Evolutionary conservation across 2,888 invertebrate species (phyloP).

Genomic region (Arrhopalites spinosus): DNA sequence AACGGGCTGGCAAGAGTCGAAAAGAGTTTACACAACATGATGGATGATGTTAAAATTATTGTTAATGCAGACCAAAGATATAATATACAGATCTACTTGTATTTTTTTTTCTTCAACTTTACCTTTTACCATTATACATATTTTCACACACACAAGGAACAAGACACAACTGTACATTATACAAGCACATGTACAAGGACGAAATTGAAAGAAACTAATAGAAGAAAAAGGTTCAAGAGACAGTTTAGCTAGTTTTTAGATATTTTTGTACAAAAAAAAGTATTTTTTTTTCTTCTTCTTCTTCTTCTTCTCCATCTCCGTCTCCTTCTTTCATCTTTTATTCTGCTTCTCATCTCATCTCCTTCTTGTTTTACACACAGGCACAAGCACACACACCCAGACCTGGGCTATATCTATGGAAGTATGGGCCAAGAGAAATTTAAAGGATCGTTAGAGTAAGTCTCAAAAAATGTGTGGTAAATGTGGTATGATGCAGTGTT

Average conservation of each 20-base stretch:
- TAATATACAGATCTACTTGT: constrained; percentile 31
- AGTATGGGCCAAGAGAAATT: not conserved
- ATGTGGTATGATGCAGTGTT: not conserved
- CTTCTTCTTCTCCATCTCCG: not conserved
- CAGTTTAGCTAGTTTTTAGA: not conserved
- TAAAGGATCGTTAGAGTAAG: not conserved
- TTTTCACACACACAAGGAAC: not conserved
- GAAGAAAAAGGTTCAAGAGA: not conserved
- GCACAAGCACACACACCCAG: not conserved
- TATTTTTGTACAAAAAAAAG: not conserved
- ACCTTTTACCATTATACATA: not conserved
- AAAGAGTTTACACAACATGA: constrained; percentile 48
- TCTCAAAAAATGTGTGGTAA: too few relatives aligned
- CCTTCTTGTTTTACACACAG: not conserved
- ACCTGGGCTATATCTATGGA: not conserved
- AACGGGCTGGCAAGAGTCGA: constrained; percentile 35
- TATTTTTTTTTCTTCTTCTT: not conserved
- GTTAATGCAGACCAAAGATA: constrained; percentile 45
- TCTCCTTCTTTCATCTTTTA: not conserved
- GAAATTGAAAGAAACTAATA: not conserved
- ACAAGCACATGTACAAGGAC: not conserved
- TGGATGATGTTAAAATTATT: constrained; percentile 48
- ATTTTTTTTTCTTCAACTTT: constrained; percentile 4
- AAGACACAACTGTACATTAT: not conserved
- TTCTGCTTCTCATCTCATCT: constrained; percentile 27